Evolutionary conservation across 2,797 vertebrate genomes (phyloP).

Genomic region (Phrynocephalus forsythii): DNA sequence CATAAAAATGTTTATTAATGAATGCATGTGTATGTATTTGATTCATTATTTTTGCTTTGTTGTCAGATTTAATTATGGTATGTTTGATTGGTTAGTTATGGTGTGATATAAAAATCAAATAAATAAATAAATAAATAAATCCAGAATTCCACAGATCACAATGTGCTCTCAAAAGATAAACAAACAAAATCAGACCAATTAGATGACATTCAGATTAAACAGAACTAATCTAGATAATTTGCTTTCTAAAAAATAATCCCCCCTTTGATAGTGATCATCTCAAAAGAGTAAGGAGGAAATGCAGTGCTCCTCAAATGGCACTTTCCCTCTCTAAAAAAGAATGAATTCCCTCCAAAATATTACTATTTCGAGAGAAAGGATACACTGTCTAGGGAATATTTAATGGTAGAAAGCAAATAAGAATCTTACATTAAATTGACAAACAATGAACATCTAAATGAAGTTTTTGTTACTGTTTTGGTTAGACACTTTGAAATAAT

Average conservation of each 20-base stretch:
- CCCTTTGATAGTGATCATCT: slow-evolving; percentile 15
- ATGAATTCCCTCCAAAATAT: background rate
- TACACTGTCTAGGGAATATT: background rate
- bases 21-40: background rate
- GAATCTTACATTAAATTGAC: background rate
- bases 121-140: background rate
- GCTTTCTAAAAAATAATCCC: slow-evolving; percentile 9
- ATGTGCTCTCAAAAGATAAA: slow-evolving; percentile 12
- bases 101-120: no score
- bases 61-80: no score
- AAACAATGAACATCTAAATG: background rate
- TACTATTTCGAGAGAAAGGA: background rate
- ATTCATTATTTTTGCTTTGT: no score
- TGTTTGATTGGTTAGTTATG: no score
- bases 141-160: slow-evolving; percentile 1
- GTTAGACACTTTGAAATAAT: background rate
- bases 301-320: background rate
- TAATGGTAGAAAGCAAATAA: background rate
- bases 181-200: background rate
- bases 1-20: background rate
- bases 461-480: background rate
- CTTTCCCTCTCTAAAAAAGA: background rate
- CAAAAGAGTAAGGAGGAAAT: slow-evolving; percentile 4
- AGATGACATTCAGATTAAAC: slow-evolving; percentile 3
- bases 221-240: background rate